Conservation (phyloP, 1,140 invertebrate species). For the Neodiprion virginianus region DNA sequence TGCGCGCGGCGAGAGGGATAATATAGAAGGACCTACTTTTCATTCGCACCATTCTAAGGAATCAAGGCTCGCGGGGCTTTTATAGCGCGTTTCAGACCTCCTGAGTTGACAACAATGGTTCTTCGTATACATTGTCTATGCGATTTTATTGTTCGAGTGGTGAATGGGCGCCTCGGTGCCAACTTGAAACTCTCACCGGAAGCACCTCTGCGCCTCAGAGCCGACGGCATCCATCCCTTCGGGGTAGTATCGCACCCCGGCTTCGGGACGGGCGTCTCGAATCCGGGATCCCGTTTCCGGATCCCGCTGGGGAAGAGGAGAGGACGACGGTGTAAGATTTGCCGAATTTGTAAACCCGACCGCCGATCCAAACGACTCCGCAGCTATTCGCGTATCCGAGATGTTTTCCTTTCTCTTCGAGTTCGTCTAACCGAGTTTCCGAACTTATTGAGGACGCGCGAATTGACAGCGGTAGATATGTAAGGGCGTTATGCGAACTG, state of each 20-base stretch:
- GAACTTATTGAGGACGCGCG: too few relatives aligned
- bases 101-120: slow-evolving; percentile 10
- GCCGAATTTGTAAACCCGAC: too few relatives aligned
- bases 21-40: slow-evolving; percentile 36
- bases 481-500: too few relatives aligned
- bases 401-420: too few relatives aligned
- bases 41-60: slow-evolving; percentile 17
- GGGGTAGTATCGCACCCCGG: too few relatives aligned
- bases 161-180: background rate
- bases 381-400: too few relatives aligned
- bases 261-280: background rate
- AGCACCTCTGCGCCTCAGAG: background rate
- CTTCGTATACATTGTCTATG: slow-evolving; percentile 31
- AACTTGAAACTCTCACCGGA: slow-evolving; percentile 1
- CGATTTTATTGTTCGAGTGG: slow-evolving; percentile 35
- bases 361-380: too few relatives aligned
- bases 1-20: slow-evolving; percentile 19
- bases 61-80: slow-evolving; percentile 21
- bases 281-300: background rate
- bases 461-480: too few relatives aligned
- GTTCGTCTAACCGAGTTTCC: too few relatives aligned
- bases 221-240: too few relatives aligned
- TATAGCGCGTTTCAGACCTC: slow-evolving; percentile 20
- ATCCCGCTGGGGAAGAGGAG: background rate
- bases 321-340: too few relatives aligned